A percentile compares a stretch with the other conserved stretches of the same genome.
phyloP scores from a whole-genome alignment of 1,140 invertebrate species.

The Pogonomyrmex californicus region DNA sequence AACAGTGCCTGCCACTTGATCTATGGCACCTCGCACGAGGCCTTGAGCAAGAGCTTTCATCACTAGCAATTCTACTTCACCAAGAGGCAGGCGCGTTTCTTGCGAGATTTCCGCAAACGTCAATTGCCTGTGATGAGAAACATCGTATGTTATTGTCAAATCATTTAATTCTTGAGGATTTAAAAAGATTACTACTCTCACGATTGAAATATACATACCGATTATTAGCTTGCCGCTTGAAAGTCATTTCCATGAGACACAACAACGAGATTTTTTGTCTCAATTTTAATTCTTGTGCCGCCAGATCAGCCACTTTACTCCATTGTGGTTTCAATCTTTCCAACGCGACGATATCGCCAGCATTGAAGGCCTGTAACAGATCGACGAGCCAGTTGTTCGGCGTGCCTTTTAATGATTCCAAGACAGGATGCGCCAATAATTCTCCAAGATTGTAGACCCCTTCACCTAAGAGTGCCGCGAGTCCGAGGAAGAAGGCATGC shows the following conservation, averaged over 20 bases:
- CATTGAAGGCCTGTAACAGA: conserved; percentile 96
- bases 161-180: background rate
- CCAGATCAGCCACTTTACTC: conserved; percentile 95
- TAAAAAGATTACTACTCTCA: background rate
- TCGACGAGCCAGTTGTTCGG: conserved; percentile 96
- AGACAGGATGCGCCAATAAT: conserved; percentile 97
- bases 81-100: conserved; percentile 93
- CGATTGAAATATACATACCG: conserved; percentile 80
- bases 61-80: conserved; percentile 97
- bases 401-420: conserved; percentile 94
- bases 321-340: conserved; percentile 94
- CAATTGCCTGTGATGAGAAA: conserved; percentile 89
- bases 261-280: conserved; percentile 97
- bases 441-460: conserved; percentile 99
- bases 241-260: conserved; percentile 98
- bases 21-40: conserved; percentile 97
- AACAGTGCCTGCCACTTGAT: conserved; percentile 95
- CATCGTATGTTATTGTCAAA: background rate
- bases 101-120: conserved; percentile 96
- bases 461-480: conserved; percentile 97
- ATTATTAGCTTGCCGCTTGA: conserved; percentile 91
- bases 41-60: conserved; percentile 99
- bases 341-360: conserved; percentile 95
- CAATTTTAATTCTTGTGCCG: conserved; percentile 94
- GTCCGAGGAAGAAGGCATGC: conserved; percentile 96